Evolutionary conservation across 2,113 vertebrate genomes (phyloP), one percentile per base, ranked within the genome.

Genomic region (Xenus cinereus): DNA sequence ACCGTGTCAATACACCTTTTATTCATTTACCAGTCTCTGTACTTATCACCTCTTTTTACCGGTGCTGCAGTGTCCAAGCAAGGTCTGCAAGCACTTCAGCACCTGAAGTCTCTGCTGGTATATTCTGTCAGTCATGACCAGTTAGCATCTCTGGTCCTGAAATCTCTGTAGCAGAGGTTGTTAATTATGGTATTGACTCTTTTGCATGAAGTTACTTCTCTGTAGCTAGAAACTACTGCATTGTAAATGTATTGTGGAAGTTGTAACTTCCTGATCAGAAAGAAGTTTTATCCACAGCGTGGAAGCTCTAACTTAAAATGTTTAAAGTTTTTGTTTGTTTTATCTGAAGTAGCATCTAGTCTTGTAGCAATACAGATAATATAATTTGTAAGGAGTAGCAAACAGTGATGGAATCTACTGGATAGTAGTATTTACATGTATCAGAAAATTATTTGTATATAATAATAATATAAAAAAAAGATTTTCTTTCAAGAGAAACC

Each of bases 61-160:
- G 2, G 10, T 62, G 37, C 51, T 80, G 39, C 62, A 32, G 9
- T 37, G 20, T 59, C 48, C 14, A 59, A n/a, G 37, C 35, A 46
- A 76, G 33, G n/a, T 33, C 62, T 87, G 28, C 62, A 75, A 41
- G 33, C 3, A 2, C 22, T 43, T 57, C 6, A 64, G 67, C 18
- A 26, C 50, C 62, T 64, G 35, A 17, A 45, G 26, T 46, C 20
- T 37, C 24, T 1, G 1, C 41, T 45, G 17, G 9, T 80, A 14
- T 21, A 5, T 48, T 86, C 32, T 14, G 5, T 43, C 22, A 56
- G 14, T 18, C 2, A 0, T 37, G 37, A 30, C 17, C 0, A 1
- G 21, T 32, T n/a, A 33, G 15, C 43, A 33, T 68, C 48, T n/a
- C 53, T 48, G 11, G 11, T 62, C n/a, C 48, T 0, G 0, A 76